Base-by-base conservation (phyloP, 2,113 vertebrate species). In the Salvelinus namaycush region DNA sequence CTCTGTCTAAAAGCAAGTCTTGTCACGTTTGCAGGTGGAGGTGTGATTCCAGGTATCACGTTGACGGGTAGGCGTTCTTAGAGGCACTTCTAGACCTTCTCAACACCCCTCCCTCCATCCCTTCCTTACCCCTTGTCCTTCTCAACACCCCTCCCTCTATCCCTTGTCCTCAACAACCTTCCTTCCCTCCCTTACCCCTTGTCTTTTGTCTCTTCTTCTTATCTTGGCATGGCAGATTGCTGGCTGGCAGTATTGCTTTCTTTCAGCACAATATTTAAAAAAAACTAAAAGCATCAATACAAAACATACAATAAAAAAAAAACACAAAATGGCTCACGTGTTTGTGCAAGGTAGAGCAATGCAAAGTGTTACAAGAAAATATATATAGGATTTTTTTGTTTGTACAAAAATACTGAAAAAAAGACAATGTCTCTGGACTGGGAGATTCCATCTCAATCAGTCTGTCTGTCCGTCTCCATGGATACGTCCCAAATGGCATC, bases 271-370 rank as follows among this genome's bases (percentile, higher is more conserved):
- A 22, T 62, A n/a, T 24, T 11, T 2, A 51, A 13, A 51, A 49
- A 49, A 13, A 51, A 16, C 49, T 14, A 51, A 14, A 60, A 60
- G 59, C 20, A n/a, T 60, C 59, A 60, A 60, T 60, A 29, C 18
- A 74, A 48, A 39, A n/a, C 22, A 48, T 16, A 29, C 20, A 22
- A 22, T 7, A 8, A 34, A 34, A 31, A 68, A 8, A 34, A 34
- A 31, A 68, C 9, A 44, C 27, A 65, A 4, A 66, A 79, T 34
- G 24, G 24, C 26, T 65, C 24, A 24, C 5, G 12, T 70, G 73
- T 74, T 11, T 75, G 60, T 68, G 72, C 51, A 76, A 68, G n/a
- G 16, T 54, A 68, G 72, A 68, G 31, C 20, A 44, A 74, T 14
- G 27, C 18, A 5, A 68, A 44, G 51, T 67, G 24, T 51, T 66